Percentiles rank a stretch among this genome's conserved stretches.
Conservation (phyloP, 2,888 invertebrate species). For the Noctua comes region DNA sequence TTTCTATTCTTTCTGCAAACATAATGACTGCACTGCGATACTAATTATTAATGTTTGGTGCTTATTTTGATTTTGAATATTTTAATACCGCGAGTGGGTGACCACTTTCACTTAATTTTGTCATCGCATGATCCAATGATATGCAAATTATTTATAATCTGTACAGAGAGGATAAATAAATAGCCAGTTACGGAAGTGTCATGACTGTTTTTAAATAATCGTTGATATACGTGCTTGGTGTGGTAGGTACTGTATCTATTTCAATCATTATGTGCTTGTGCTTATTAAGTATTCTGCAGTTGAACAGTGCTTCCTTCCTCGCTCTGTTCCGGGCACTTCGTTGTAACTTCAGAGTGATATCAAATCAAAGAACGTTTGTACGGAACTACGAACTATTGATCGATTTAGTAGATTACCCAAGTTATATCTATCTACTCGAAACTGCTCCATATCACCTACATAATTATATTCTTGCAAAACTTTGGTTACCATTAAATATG, state of each 20-base stretch:
- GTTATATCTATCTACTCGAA: neutral
- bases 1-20: conserved; percentile 74
- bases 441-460: neutral
- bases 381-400: conserved; percentile 4
- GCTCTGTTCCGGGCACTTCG: conserved; percentile 55
- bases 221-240: conserved; percentile 57
- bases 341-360: conserved; percentile 37
- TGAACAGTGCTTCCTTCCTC: conserved; percentile 72
- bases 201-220: conserved; percentile 41
- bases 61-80: conserved; percentile 78
- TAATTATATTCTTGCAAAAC: conserved; percentile 2
- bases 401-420: neutral
- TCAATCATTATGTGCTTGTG: conserved; percentile 46
- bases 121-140: conserved; percentile 59
- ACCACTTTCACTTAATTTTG: conserved; percentile 74
- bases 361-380: conserved; percentile 19
- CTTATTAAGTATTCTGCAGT: conserved; percentile 69
- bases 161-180: conserved; percentile 52
- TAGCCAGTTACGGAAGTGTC: conserved; percentile 51
- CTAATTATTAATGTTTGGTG: conserved; percentile 74
- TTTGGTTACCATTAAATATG: conserved; percentile 11
- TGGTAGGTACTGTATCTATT: conserved; percentile 58
- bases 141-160: conserved; percentile 54
- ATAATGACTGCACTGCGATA: conserved; percentile 70
- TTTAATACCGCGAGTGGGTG: conserved; percentile 70